Evolutionary conservation across 1,140 invertebrate genomes (phyloP), one percentile per base, ranked within the genome.

Genomic region (Zaprionus tsacasi): DNA sequence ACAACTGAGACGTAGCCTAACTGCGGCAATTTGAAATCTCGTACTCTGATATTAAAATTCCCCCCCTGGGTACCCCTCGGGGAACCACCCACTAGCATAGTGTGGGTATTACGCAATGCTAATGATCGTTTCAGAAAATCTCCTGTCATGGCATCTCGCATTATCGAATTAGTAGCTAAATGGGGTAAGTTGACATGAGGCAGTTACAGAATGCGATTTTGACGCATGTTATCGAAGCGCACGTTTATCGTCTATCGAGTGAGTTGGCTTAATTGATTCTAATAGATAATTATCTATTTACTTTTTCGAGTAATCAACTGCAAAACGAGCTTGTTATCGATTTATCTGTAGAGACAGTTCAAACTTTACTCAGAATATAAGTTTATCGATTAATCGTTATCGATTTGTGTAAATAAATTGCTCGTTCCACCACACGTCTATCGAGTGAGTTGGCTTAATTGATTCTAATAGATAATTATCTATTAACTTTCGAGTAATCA

Each of bases 131-230:
- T 40, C 17, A n/a, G 12, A 0, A 33, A 40, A 40, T 21, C 35
- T 36, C 25, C 38, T 33, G 30, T 43, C 35, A 21, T 1, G 61
- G 27, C 27, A 30, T 30, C n/a, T 36, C 17, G 5, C 7, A 70
- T 61, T 74, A 74, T 70, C 58, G 17, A 70, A 74, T 74, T 74
- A 70, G 58, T 70, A 50, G 58, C 21, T 69, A 74, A 69, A 58
- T 74, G 63, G 12, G 12, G 12, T 17, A 35, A 13, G 8, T 54
- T 43, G 45, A 55, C 8, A n/a, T 52, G 30, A 43, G 54, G 17
- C 6, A 8, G 11, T 25, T 25, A 25, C 5, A 25, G 45, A 50
- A 50, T 17, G 45, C 7, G n/a, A 12, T 50, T 50, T 13, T 25
- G n/a, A 2, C 2, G 6, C 30, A 17, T 60, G 38, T 45, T 33